Evolutionary conservation across 1,140 invertebrate genomes (phyloP), one percentile per base, ranked within the genome.

Genomic region (Conus ventricosus): DNA sequence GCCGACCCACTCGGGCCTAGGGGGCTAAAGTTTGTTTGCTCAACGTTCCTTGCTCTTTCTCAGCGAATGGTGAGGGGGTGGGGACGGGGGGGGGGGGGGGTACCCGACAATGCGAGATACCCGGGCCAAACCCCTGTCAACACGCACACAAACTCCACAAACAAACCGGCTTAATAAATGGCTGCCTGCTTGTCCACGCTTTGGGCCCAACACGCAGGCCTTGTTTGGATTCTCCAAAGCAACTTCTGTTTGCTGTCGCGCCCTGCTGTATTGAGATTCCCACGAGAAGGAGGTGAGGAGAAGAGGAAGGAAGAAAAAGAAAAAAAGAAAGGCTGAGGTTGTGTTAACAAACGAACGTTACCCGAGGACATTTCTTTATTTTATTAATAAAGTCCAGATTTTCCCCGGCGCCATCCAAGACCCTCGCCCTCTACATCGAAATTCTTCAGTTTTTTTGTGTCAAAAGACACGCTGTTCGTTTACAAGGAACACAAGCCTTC

Each of bases 51-150:
- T 39, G 39, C 39, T 39, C 39, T 39, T 39, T 39, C 39, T 39
- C 39, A n/a, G 0, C 39, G 39, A 39, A 3, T 0, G 39, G 39
- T 0, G 39, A 39, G 39, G 39, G 39, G 39, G 39, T 0, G 39
- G 39, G 39, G 39, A n/a, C n/a, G 39, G 39, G 39, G 39, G 39
- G 39, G 39, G 39, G 39, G 39, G 39, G 39, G 39, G 39, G 75
- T 67, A 85, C 84, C 84, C 71, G 75, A 85, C 84, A 85, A 75
- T 60, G 55, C 55, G 82, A 84, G 82, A 54, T 84, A 84, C 82
- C 82, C 82, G 57, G 54, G 53, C 82, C 82, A 60, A 76, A 84
- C 82, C 82, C 82, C 82, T 84, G 82, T 84, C 82, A 84, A 84
- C 82, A 55, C 51, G 82, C 57, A 60, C 57, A 60, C 57, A 60